A percentile compares a stretch with the other conserved stretches of the same genome.
phyloP scores from a whole-genome alignment of 1,140 invertebrate species.

The Liolophura sinensis region DNA sequence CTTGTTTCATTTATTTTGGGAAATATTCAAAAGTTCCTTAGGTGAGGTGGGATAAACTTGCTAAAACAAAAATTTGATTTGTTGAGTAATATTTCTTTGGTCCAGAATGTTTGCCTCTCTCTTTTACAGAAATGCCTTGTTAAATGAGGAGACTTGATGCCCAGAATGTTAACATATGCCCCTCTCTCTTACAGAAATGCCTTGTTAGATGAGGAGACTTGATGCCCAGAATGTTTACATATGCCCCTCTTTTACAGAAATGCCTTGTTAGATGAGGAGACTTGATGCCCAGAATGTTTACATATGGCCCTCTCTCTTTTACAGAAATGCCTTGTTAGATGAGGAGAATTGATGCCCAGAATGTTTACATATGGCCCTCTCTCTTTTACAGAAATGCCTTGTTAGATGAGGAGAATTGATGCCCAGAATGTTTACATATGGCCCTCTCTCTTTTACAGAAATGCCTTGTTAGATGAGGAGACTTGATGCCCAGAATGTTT shows the following conservation, averaged over 20 bases:
- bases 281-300: too few relatives aligned
- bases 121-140: slow-evolving; percentile 69
- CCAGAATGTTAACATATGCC: too few relatives aligned
- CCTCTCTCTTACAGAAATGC: slow-evolving; percentile 65
- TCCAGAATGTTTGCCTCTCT: background rate
- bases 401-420: slow-evolving; percentile 90
- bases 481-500: slow-evolving; percentile 90
- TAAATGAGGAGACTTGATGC: slow-evolving; percentile 93
- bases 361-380: too few relatives aligned
- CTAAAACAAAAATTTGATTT: too few relatives aligned
- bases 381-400: slow-evolving; percentile 68
- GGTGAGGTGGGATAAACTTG: too few relatives aligned
- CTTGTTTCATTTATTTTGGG: too few relatives aligned
- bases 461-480: slow-evolving; percentile 85
- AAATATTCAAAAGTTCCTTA: too few relatives aligned
- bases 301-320: too few relatives aligned
- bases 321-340: slow-evolving; percentile 79
- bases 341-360: slow-evolving; percentile 89
- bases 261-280: slow-evolving; percentile 83
- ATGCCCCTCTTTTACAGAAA: slow-evolving; percentile 63
- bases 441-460: slow-evolving; percentile 60
- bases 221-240: too few relatives aligned
- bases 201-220: slow-evolving; percentile 86
- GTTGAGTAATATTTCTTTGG: too few relatives aligned
- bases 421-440: too few relatives aligned